Conservation (phyloP, 2,888 invertebrate genomes). For the Idaea aversata region DNA sequence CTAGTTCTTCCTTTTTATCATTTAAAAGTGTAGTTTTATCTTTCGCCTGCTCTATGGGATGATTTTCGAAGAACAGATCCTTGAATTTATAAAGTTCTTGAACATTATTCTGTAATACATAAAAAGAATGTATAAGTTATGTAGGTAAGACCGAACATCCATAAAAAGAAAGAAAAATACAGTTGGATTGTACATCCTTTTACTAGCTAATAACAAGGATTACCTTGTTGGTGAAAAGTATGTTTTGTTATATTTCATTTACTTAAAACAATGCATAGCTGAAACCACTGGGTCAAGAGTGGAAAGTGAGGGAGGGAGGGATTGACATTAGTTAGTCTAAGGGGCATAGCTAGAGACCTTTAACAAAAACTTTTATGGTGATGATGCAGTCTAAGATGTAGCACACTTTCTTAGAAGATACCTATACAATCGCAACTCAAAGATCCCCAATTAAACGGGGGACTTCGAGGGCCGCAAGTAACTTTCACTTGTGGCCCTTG, state of each 20-base stretch:
- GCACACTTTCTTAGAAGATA: too few relatives aligned
- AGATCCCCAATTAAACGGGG: too few relatives aligned
- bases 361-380: too few relatives aligned
- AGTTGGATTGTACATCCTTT: background rate
- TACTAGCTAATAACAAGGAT: background rate
- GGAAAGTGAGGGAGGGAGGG: background rate
- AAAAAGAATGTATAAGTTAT: slow-evolving; percentile 3
- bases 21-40: slow-evolving; percentile 84
- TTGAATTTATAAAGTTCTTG: slow-evolving; percentile 84
- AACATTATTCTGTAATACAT: slow-evolving; percentile 82
- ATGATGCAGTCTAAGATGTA: too few relatives aligned
- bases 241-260: too few relatives aligned
- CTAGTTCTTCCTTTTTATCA: slow-evolving; percentile 80
- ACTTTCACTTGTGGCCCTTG: too few relatives aligned
- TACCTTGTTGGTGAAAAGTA: background rate
- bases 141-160: too few relatives aligned
- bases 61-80: slow-evolving; percentile 89
- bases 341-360: too few relatives aligned
- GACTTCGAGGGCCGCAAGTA: too few relatives aligned
- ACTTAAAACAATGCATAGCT: background rate
- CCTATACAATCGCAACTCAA: too few relatives aligned
- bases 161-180: background rate
- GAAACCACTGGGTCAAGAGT: background rate
- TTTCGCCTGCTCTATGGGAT: slow-evolving; percentile 84
- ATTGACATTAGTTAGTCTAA: too few relatives aligned